Percentiles rank a stretch among this genome's conserved stretches.
phyloP scores from a whole-genome alignment of 2,888 invertebrate species.

The Leucoptera coffeella region DNA sequence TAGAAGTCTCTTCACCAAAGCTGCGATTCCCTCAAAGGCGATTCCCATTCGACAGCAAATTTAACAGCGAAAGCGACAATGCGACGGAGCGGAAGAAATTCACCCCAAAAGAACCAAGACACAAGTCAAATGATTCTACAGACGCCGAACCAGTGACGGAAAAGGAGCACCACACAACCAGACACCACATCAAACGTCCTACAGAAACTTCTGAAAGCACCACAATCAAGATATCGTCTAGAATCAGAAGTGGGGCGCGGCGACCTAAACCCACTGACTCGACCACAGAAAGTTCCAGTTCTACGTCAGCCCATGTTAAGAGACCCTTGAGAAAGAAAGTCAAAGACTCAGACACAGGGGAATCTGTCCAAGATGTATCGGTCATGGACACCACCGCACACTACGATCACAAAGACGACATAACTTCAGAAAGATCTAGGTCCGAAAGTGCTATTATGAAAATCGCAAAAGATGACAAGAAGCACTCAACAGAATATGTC shows the following conservation, averaged over 20 bases:
- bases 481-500: conserved; percentile 32
- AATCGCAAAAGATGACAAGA: conserved; percentile 40
- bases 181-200: conserved; percentile 21
- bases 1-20: conserved; percentile 24
- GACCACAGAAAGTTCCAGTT: conserved; percentile 18
- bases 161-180: conserved; percentile 18
- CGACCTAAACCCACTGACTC: conserved; percentile 30
- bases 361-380: conserved; percentile 30
- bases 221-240: conserved; percentile 32
- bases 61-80: conserved; percentile 23
- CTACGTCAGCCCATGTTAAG: conserved; percentile 19
- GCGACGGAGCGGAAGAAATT: conserved; percentile 46
- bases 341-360: conserved; percentile 28
- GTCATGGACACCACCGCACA: conserved; percentile 23
- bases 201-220: conserved; percentile 17
- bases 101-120: conserved; percentile 41
- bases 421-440: conserved; percentile 30
- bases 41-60: conserved; percentile 23
- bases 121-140: conserved; percentile 18
- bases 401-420: conserved; percentile 21
- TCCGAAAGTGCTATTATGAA: conserved; percentile 54
- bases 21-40: conserved; percentile 44
- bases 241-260: conserved; percentile 31
- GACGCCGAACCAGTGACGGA: conserved; percentile 23
- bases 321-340: conserved; percentile 30